Conservation (phyloP, 2,113 vertebrate genomes). For the Erpornis zantholeuca region DNA sequence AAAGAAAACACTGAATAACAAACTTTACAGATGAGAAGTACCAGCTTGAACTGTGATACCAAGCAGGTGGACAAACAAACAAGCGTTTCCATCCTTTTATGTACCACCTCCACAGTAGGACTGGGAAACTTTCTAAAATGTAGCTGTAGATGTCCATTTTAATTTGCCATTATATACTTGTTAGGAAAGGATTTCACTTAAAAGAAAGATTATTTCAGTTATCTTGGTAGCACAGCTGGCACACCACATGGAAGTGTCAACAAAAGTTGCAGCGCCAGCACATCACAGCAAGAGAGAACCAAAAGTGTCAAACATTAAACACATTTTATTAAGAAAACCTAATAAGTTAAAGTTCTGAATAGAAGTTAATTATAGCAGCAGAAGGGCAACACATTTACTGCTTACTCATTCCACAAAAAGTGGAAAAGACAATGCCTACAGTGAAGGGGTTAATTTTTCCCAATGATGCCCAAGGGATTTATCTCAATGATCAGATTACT, state of each 20-base stretch:
- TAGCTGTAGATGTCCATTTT: not conserved
- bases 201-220: not conserved
- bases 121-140: not conserved
- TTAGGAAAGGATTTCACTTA: not conserved
- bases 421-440: not conserved
- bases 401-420: not conserved
- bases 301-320: not conserved
- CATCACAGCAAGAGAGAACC: not conserved
- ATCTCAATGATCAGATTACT: not conserved
- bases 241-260: not conserved
- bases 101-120: not conserved
- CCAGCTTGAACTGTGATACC: not conserved
- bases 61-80: not conserved
- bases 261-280: conserved; percentile 1
- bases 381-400: not conserved
- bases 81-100: not conserved
- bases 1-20: not conserved
- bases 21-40: not conserved
- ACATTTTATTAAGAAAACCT: not conserved
- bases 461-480: not conserved
- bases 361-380: not conserved
- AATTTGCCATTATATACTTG: not conserved
- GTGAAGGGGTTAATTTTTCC: not conserved
- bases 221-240: not conserved
- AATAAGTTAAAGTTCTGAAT: not conserved